A percentile compares a stretch with the other conserved stretches of the same genome.
Conservation (phyloP, 2,113 vertebrate genomes). For the Saguinus midas region DNA sequence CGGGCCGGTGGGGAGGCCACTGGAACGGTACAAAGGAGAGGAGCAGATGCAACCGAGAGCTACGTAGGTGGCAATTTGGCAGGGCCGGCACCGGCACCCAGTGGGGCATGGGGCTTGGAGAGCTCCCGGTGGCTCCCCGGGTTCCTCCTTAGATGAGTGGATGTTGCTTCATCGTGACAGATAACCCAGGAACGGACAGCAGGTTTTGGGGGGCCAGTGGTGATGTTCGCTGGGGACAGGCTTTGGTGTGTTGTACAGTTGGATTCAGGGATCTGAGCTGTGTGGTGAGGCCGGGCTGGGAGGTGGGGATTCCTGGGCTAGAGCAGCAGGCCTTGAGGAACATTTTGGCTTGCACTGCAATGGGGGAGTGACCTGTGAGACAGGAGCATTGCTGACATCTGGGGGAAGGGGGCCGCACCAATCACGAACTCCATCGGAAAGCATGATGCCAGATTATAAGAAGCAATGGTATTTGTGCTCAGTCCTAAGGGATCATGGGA, state of each 20-base stretch:
- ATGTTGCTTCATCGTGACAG: too few species aligned
- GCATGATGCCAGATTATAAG: accelerated
- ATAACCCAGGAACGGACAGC: not conserved
- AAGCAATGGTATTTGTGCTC: not conserved
- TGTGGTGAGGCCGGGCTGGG: not conserved
- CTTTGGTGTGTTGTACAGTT: too few species aligned
- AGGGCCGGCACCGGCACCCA: accelerated
- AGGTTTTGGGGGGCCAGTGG: not conserved
- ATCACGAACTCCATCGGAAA: accelerated
- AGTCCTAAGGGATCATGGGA: not conserved
- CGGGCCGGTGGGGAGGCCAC: accelerated
- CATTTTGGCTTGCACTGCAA: accelerated
- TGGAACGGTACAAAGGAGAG: not conserved
- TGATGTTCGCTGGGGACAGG: not conserved
- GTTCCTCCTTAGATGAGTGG: not conserved
- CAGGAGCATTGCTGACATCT: too few species aligned
- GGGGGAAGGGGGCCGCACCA: accelerated
- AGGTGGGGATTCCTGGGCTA: accelerated
- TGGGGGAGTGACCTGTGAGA: accelerated
- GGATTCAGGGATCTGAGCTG: not conserved
- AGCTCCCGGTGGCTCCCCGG: not conserved
- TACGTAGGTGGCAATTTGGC: accelerated
- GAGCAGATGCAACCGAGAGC: not conserved
- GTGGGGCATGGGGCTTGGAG: not conserved
- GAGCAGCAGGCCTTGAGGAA: accelerated